These are phyloP conservation scores for Megatriorchis doriae DNA, from an alignment of 2,113 vertebrate genomes.

Conservation along the genomic window DNA sequence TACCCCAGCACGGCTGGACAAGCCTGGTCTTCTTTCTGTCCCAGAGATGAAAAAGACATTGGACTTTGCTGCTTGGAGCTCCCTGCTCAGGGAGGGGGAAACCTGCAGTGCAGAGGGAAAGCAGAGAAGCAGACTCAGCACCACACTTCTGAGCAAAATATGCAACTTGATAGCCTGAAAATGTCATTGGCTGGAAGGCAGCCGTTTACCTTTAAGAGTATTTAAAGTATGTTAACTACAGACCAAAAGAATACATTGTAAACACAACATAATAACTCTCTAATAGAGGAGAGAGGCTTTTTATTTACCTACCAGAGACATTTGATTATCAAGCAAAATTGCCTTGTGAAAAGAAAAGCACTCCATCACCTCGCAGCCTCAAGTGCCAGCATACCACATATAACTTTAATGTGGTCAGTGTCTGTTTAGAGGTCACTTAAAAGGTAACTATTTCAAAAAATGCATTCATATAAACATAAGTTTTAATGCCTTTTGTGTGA, in stretches of 20 bases:
- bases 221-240: conserved; percentile 70
- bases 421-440: conserved; percentile 8
- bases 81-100: background rate
- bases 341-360: conserved; percentile 64
- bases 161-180: conserved; percentile 32
- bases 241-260: conserved; percentile 65
- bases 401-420: conserved; percentile 18
- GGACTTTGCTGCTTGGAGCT: background rate
- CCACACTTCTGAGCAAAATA: conserved; percentile 39
- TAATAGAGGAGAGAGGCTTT: conserved; percentile 24
- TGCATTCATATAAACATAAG: background rate
- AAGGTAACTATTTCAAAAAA: conserved; percentile 39
- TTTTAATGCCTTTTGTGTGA: conserved; percentile 28
- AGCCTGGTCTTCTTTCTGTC: background rate
- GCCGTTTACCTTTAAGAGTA: conserved; percentile 64
- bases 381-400: conserved; percentile 63
- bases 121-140: conserved; percentile 26
- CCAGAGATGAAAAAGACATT: background rate
- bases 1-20: background rate
- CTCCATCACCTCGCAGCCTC: conserved; percentile 51
- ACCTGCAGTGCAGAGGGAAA: background rate
- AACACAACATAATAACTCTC: conserved; percentile 63
- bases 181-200: conserved; percentile 67
- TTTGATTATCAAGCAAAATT: conserved; percentile 66
- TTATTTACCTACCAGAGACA: conserved; percentile 69